These are phyloP conservation scores for Andrena flavipes DNA, from an alignment of 2,888 invertebrate genomes.

Conservation along the genomic window DNA sequence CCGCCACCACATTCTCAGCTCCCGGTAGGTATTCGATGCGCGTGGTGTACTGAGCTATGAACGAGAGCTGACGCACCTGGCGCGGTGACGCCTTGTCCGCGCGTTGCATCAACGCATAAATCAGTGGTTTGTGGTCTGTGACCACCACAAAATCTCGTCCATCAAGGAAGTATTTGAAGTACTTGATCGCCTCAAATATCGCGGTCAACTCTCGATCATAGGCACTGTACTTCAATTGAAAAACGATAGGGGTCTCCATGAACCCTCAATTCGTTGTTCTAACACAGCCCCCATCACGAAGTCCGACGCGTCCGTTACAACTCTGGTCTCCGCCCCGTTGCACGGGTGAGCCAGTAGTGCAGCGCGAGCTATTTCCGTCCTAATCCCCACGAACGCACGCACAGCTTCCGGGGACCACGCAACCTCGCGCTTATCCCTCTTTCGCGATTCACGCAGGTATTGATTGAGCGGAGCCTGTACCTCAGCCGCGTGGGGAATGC, in stretches of 20 bases:
- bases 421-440: background rate
- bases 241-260: background rate
- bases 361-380: no score
- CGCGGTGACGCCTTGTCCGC: background rate
- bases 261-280: background rate
- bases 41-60: background rate
- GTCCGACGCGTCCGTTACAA: background rate
- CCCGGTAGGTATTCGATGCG: background rate
- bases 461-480: background rate
- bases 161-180: background rate
- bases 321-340: background rate
- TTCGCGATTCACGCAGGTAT: background rate
- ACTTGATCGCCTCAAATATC: background rate
- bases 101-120: background rate
- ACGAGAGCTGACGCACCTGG: background rate
- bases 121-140: background rate
- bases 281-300: background rate
- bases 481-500: background rate
- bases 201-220: background rate
- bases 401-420: background rate
- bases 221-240: background rate
- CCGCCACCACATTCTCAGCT: background rate
- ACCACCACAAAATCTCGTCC: background rate
- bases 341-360: no score
- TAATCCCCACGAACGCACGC: no score